phyloP scores from a whole-genome alignment of 2,888 invertebrate species.

The Drosophila sordidula region DNA sequence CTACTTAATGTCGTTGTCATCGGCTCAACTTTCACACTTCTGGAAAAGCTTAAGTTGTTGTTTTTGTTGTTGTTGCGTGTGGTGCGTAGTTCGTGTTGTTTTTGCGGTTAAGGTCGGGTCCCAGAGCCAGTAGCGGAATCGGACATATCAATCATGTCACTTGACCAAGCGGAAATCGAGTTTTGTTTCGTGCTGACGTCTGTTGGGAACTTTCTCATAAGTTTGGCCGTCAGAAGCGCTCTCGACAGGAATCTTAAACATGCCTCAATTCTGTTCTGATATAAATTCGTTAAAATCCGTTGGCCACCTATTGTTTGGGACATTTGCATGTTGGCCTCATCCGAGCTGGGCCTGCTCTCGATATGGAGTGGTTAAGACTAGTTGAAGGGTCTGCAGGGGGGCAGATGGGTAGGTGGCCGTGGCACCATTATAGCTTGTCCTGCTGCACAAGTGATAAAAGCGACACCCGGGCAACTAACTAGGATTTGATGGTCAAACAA shows the following conservation, averaged over 20 bases:
- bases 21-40: neutral
- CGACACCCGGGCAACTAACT: constrained; percentile 42
- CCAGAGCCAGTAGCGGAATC: neutral
- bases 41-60: constrained; percentile 2
- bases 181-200: constrained; percentile 25
- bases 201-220: constrained; percentile 27
- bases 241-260: constrained; percentile 29
- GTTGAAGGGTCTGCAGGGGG: too few species aligned
- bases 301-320: constrained; percentile 42
- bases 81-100: constrained; percentile 16
- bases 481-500: constrained; percentile 48
- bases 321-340: constrained; percentile 50
- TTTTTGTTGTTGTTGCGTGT: neutral
- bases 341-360: constrained; percentile 18
- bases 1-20: constrained; percentile 35
- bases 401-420: too few species aligned
- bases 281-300: constrained; percentile 53
- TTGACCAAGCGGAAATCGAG: constrained; percentile 73
- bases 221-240: constrained; percentile 18
- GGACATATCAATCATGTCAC: constrained; percentile 73
- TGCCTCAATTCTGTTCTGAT: constrained; percentile 37
- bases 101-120: constrained; percentile 2
- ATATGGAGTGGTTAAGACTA: neutral
- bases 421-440: constrained; percentile 9
- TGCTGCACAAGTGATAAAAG: constrained; percentile 55